A percentile compares a stretch with the other conserved stretches of the same genome.
phyloP scores from a whole-genome alignment of 2,888 invertebrate species.

The Morinoia aosen region DNA sequence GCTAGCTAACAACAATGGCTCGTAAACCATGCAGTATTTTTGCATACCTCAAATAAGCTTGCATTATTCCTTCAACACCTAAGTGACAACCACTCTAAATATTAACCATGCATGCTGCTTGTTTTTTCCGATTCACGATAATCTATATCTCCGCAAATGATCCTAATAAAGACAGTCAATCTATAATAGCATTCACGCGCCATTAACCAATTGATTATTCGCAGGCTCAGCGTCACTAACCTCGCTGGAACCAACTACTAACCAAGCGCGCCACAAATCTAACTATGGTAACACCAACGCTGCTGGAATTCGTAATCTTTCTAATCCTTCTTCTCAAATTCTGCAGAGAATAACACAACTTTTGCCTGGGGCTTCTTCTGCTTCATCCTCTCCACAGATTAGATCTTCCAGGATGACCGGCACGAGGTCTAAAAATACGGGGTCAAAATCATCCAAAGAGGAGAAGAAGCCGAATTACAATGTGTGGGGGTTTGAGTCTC shows the following conservation, averaged over 20 bases:
- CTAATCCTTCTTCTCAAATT: slow-evolving; percentile 44
- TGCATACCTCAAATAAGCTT: background rate
- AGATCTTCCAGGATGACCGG: background rate
- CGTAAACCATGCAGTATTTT: background rate
- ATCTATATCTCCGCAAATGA: background rate
- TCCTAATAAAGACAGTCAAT: background rate
- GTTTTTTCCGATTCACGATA: background rate
- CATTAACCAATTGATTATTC: slow-evolving; percentile 20
- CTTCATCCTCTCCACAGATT: slow-evolving; percentile 31
- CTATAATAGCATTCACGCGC: background rate
- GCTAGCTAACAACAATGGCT: background rate
- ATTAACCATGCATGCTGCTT: background rate
- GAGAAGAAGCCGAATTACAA: background rate
- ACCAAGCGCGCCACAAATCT: slow-evolving; percentile 13
- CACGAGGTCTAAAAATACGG: background rate
- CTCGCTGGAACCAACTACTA: background rate
- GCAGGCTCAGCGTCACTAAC: slow-evolving; percentile 38
- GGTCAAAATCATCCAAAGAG: background rate
- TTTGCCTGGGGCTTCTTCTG: slow-evolving; percentile 32
- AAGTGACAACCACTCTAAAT: background rate
- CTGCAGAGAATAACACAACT: slow-evolving; percentile 33
- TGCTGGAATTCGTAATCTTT: background rate
- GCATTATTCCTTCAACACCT: background rate
- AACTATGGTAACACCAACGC: slow-evolving; percentile 1
- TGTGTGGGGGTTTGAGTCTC: background rate